These are phyloP conservation scores for Trogon melanurus DNA, from an alignment of 2,113 vertebrate genomes.

Conservation along the genomic window DNA sequence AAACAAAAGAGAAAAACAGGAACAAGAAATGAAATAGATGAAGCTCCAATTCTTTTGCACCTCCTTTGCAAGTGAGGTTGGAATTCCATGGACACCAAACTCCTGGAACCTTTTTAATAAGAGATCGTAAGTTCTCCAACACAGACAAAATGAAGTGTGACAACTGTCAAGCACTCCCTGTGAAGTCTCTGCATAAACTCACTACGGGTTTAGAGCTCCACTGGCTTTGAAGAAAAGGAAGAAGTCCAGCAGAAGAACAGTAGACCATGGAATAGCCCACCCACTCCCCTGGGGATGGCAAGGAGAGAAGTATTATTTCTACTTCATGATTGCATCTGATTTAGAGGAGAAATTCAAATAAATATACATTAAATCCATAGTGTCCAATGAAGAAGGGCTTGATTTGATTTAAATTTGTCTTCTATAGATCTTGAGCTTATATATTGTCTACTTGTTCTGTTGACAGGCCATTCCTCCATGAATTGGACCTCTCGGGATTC, in stretches of 20 bases:
- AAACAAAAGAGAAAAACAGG: background rate
- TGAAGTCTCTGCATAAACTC: background rate
- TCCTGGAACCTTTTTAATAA: background rate
- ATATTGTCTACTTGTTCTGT: background rate
- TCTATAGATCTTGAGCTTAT: background rate
- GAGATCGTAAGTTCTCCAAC: background rate
- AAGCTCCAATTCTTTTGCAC: background rate
- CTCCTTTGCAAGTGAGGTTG: background rate
- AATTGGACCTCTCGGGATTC: background rate
- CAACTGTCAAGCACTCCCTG: background rate
- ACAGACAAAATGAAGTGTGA: background rate
- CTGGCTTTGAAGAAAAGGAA: background rate
- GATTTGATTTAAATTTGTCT: background rate
- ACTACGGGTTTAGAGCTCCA: background rate
- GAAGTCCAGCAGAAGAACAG: background rate
- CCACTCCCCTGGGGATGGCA: background rate
- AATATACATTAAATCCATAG: background rate
- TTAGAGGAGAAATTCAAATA: background rate
- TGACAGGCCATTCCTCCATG: background rate
- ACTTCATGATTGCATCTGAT: background rate
- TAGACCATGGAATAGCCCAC: background rate
- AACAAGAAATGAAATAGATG: background rate
- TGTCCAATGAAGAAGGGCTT: background rate
- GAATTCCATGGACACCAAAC: background rate
- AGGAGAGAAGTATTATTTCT: background rate